phyloP scores from a whole-genome alignment of 2,113 vertebrate genomes.

The Odontophorus gujanensis region DNA sequence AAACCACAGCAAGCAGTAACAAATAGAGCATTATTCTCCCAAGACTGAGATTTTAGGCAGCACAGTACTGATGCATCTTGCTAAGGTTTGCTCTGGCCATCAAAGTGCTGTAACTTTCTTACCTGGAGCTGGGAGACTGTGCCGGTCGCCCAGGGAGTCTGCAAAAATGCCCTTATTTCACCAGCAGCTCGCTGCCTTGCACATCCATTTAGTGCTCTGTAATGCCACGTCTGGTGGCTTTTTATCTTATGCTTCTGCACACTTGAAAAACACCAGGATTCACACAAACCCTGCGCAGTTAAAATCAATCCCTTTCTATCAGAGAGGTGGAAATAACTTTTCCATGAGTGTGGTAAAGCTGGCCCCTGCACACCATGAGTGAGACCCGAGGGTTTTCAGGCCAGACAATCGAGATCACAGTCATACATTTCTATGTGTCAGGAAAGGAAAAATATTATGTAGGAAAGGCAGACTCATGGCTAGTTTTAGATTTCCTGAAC shows the following conservation, averaged over 20 bases:
- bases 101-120: background rate
- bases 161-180: background rate
- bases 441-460: background rate
- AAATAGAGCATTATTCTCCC: background rate
- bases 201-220: background rate
- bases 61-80: background rate
- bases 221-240: background rate
- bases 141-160: background rate
- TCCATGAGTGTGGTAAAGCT: background rate
- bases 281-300: background rate
- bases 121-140: background rate
- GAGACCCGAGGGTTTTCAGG: background rate
- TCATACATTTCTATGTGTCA: background rate
- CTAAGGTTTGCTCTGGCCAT: background rate
- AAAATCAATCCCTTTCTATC: background rate
- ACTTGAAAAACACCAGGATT: background rate
- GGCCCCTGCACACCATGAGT: background rate
- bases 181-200: background rate
- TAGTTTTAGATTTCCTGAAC: background rate
- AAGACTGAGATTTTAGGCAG: accelerated
- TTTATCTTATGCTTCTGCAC: background rate
- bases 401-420: background rate
- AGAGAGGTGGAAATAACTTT: background rate
- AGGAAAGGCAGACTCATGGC: background rate
- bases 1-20: background rate